Conservation (phyloP, 2,888 invertebrate genomes). For the Netelia inedita region DNA sequence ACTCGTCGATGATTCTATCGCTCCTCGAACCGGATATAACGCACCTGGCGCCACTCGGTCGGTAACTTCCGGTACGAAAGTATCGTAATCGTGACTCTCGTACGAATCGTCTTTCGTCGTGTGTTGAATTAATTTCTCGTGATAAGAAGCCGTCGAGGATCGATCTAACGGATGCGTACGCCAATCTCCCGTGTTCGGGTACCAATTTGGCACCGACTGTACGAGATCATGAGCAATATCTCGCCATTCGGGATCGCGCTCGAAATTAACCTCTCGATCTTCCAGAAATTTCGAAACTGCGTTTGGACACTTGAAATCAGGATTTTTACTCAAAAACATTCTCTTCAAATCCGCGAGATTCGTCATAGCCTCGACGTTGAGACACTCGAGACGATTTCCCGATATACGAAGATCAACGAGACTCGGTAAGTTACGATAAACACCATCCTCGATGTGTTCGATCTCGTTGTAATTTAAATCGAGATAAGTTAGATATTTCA, state of each 20-base stretch:
- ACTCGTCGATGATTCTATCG: constrained; percentile 53
- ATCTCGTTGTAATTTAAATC: constrained; percentile 82
- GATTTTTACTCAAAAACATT: constrained; percentile 79
- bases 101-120: constrained; percentile 64
- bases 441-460: constrained; percentile 77
- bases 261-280: constrained; percentile 74
- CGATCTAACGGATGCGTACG: constrained; percentile 30
- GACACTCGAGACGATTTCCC: constrained; percentile 80
- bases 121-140: constrained; percentile 56
- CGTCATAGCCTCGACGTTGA: constrained; percentile 77
- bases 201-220: constrained; percentile 9
- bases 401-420: constrained; percentile 81
- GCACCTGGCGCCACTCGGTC: constrained; percentile 34
- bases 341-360: constrained; percentile 74
- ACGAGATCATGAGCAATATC: constrained; percentile 72
- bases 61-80: constrained; percentile 22
- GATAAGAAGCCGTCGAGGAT: constrained; percentile 44
- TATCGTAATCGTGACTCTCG: constrained; percentile 52
- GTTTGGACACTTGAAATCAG: constrained; percentile 80
- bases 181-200: constrained; percentile 38
- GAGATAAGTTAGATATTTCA: constrained; percentile 78
- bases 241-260: constrained; percentile 78
- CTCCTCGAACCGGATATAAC: constrained; percentile 9
- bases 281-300: constrained; percentile 76
- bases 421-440: constrained; percentile 76